Evolutionary conservation across 2,888 invertebrate species (phyloP), one percentile per base, ranked within the genome.

Genomic region (Rotaria magnacalcarata): DNA sequence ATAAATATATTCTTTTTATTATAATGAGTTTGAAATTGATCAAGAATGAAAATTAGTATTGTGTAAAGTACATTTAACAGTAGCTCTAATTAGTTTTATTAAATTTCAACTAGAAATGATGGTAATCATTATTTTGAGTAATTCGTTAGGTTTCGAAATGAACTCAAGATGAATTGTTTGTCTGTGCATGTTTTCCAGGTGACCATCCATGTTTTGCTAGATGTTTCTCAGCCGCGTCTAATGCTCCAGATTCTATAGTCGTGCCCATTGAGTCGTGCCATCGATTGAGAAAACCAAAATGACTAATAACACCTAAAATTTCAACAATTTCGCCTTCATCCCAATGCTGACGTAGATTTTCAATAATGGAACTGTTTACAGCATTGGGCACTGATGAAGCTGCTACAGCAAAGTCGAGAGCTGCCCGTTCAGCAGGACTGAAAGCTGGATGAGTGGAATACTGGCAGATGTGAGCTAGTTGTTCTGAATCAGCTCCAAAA

Each of bases 331-430:
- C 67, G 34, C 67, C 67, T 19, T 67, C 67, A 67, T 67, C 34
- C 67, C 67, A 67, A 67, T 67, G 34, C 34, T 34, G 67, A 41
- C 34, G 67, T 34, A 67, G 67, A 67, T 67, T 67, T 67, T 67
- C 67, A 6, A 34, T 41, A 41, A 67, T 67, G 2, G 27, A 19
- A 67, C 19, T 67, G 19, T 67, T 27, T 4, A 67, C 67, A 19
- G 67, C 67, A 67, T 67, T 67, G 5, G 67, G 67, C 19, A 67
- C 7, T 19, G 67, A 4, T 6, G 67, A 34, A 19, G 67, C 67
- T 0, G 67, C 67, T 6, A 67, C 34, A 0, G 67, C 27, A 41
- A 67, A 67, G 14, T 67, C 27, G 14, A 67, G 67, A 67, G 67
- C 67, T 34, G 67, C 67, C 34, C 67, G 67, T 67, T 67, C 67